phyloP scores from a whole-genome alignment of 2,797 vertebrate genomes.

The Sphenodon punctatus region DNA sequence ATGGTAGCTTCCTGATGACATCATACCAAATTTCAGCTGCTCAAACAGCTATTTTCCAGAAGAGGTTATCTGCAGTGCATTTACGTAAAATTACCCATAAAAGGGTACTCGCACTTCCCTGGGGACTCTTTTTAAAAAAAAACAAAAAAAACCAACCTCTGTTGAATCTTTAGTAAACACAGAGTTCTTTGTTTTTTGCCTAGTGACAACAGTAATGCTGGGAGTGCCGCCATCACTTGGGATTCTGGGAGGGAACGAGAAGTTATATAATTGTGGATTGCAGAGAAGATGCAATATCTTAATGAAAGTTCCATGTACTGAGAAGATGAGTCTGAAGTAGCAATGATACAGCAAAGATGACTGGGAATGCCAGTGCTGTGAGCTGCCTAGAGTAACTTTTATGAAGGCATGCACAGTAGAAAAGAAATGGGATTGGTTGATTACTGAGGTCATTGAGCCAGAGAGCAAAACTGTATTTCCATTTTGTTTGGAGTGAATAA shows the following conservation, averaged over 20 bases:
- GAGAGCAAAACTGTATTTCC: background rate
- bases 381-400: background rate
- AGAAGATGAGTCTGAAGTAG: too few species aligned
- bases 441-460: background rate
- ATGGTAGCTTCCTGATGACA: conserved; percentile 66
- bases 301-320: background rate
- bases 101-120: conserved; percentile 23
- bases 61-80: conserved; percentile 58
- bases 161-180: conserved; percentile 8
- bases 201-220: background rate
- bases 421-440: background rate
- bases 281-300: background rate
- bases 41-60: conserved; percentile 47
- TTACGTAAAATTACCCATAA: conserved; percentile 47
- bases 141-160: conserved; percentile 9
- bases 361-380: background rate
- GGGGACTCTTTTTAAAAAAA: conserved; percentile 23
- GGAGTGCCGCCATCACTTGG: background rate
- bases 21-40: conserved; percentile 62
- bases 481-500: too few species aligned
- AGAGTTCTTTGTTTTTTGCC: conserved; percentile 25
- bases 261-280: background rate
- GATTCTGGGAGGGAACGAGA: background rate
- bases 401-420: background rate
- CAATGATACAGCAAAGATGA: too few species aligned